A percentile compares a stretch with the other conserved stretches of the same genome.
These are phyloP conservation scores for Chloroceryle amazona DNA, from an alignment of 2,797 vertebrate genomes.

Conservation along the genomic window DNA sequence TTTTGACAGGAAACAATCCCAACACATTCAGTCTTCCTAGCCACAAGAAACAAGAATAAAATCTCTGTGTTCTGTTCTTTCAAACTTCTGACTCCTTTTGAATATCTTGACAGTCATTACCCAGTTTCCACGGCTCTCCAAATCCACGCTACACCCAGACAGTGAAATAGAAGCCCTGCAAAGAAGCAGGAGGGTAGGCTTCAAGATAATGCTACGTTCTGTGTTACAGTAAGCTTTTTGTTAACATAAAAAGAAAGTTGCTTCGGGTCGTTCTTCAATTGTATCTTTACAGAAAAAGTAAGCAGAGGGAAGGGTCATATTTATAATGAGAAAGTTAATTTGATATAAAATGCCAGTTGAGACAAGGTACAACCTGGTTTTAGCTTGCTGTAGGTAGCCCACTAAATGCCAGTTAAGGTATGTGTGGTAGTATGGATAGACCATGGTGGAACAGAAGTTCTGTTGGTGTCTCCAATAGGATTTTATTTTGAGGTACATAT, in stretches of 20 bases:
- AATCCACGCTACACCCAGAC: neutral
- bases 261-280: neutral
- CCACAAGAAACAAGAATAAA: neutral
- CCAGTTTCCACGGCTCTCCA: neutral
- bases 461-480: neutral
- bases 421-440: neutral
- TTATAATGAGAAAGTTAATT: neutral
- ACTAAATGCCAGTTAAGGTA: neutral
- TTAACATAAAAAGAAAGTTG: neutral
- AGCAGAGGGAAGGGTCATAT: neutral
- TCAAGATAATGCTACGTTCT: neutral
- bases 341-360: neutral
- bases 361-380: neutral
- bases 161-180: neutral
- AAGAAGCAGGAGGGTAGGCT: neutral
- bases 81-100: neutral
- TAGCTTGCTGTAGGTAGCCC: neutral
- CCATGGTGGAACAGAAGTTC: neutral
- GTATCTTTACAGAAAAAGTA: neutral
- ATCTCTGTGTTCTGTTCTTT: neutral
- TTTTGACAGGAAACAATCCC: neutral
- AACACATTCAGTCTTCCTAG: neutral
- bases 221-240: fast-evolving
- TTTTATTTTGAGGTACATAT: neutral
- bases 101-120: neutral